Conservation (phyloP, 2,113 vertebrate genomes). For the Riparia riparia region DNA sequence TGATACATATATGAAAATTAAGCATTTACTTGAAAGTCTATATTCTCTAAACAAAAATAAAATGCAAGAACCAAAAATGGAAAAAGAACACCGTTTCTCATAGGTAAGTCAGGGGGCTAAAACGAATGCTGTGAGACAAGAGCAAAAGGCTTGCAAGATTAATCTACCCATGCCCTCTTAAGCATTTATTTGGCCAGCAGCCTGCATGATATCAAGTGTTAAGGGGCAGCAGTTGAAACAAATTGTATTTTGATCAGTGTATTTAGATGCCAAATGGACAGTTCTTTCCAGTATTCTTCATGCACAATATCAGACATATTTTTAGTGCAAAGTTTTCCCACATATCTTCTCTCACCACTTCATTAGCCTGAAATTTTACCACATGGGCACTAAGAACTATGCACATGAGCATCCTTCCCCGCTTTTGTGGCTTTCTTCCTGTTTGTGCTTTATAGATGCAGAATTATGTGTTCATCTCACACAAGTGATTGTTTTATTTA, state of each 20-base stretch:
- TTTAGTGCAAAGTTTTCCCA: neutral
- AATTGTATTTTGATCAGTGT: neutral
- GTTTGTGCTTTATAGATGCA: neutral
- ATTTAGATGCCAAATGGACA: neutral
- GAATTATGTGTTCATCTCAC: neutral
- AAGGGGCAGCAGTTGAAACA: conserved; percentile 16
- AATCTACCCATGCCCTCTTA: conserved; percentile 9
- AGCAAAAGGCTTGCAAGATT: neutral
- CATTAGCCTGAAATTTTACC: neutral
- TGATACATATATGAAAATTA: neutral
- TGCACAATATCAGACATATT: neutral
- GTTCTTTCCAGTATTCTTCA: neutral
- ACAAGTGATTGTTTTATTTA: neutral
- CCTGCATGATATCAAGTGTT: conserved; percentile 36
- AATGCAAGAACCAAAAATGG: neutral
- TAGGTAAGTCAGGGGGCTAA: neutral
- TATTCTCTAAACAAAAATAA: neutral
- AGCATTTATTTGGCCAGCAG: conserved; percentile 43
- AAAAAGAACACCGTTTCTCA: neutral
- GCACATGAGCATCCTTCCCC: neutral
- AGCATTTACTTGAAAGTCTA: neutral
- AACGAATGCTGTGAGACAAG: neutral
- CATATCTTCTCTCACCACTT: neutral
- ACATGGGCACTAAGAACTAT: neutral
- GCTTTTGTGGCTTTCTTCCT: neutral